Evolutionary conservation across 2,888 invertebrate genomes (phyloP).

Genomic region (Embidobia sp.): DNA sequence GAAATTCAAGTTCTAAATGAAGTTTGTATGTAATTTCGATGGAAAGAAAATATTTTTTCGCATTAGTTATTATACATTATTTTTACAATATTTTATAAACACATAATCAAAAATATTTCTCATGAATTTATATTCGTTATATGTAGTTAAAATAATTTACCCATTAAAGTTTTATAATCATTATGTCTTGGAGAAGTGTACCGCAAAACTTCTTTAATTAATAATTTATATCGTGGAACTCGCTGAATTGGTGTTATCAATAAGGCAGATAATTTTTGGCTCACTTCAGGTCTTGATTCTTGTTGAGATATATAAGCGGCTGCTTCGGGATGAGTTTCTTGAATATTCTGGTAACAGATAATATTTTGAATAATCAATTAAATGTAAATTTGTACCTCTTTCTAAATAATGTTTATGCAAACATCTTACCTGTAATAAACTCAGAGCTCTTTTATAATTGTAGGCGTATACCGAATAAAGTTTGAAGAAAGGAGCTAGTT

Average conservation of each 20-base stretch:
- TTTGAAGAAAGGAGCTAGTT: conserved; percentile 89
- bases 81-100: too few relatives aligned
- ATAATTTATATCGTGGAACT: conserved; percentile 88
- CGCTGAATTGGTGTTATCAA: conserved; percentile 91
- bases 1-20: too few relatives aligned
- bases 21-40: too few relatives aligned
- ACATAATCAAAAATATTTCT: background rate
- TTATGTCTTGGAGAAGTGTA: conserved; percentile 84
- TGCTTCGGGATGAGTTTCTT: conserved; percentile 83
- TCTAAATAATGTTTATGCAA: too few relatives aligned
- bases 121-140: background rate
- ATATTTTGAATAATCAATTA: too few relatives aligned
- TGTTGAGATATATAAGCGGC: conserved; percentile 84
- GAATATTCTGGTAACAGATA: conserved; percentile 81
- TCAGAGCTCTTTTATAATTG: conserved; percentile 86
- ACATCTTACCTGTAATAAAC: conserved; percentile 85
- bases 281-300: conserved; percentile 87
- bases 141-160: conserved; percentile 73
- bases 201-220: conserved; percentile 86
- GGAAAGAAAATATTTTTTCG: too few relatives aligned
- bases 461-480: conserved; percentile 90
- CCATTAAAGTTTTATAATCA: conserved; percentile 83
- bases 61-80: too few relatives aligned
- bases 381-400: too few relatives aligned
- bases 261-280: conserved; percentile 86